Conservation (phyloP, 2,113 vertebrate species). For the Solea solea region DNA sequence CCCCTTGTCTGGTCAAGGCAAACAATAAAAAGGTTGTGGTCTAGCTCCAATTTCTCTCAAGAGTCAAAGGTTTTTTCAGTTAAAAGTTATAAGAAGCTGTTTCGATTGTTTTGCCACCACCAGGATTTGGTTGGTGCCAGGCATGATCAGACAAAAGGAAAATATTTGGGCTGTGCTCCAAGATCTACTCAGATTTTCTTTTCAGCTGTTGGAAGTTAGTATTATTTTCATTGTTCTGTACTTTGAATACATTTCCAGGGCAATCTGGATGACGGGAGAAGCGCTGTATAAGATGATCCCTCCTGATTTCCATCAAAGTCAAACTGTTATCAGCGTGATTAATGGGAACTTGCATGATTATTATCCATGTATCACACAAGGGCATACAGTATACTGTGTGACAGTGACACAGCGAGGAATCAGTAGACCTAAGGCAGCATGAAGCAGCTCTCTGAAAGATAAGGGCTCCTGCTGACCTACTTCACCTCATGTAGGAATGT, state of each 20-base stretch:
- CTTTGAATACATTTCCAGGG: conserved; percentile 9
- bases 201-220: conserved; percentile 14
- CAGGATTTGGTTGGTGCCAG: background rate
- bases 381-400: background rate
- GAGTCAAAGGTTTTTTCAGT: conserved; percentile 13
- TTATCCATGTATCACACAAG: background rate
- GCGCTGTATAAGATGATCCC: background rate
- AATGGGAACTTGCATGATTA: background rate
- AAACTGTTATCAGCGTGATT: background rate
- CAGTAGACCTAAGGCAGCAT: conserved; percentile 41
- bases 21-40: conserved; percentile 49
- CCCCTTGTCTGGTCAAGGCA: conserved; percentile 41
- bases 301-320: conserved; percentile 5
- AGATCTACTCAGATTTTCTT: conserved; percentile 5
- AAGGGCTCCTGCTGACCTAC: conserved; percentile 66
- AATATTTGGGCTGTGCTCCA: conserved; percentile 9
- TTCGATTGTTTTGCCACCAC: background rate
- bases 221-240: conserved; percentile 13
- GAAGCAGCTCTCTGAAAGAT: conserved; percentile 61
- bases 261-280: conserved; percentile 1
- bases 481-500: conserved; percentile 72
- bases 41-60: conserved; percentile 13
- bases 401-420: conserved; percentile 21
- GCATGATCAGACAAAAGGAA: conserved; percentile 4
- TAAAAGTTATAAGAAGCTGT: conserved; percentile 8